Evolutionary conservation across 2,113 vertebrate species (phyloP).

Genomic region (Ranitomeya variabilis): DNA sequence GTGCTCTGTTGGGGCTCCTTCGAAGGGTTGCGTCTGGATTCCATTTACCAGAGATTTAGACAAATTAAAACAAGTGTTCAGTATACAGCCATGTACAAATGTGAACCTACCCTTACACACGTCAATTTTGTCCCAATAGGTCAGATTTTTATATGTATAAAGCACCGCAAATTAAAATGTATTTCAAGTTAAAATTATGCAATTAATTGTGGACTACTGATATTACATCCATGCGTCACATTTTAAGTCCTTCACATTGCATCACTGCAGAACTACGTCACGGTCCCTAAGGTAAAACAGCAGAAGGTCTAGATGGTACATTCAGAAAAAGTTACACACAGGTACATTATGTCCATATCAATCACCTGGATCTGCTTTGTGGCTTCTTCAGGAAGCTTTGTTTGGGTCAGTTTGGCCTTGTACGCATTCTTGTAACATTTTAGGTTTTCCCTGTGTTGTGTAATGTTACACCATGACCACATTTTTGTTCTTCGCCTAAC

Average conservation of each 20-base stretch:
- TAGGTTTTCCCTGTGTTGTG: slow-evolving; percentile 79
- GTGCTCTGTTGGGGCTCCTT: no score
- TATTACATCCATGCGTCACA: background rate
- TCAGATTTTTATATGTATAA: no score
- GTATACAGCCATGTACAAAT: no score
- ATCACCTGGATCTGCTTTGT: slow-evolving; percentile 86
- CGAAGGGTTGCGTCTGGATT: no score
- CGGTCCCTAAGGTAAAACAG: background rate
- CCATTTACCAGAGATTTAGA: no score
- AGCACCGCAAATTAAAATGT: no score
- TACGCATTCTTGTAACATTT: slow-evolving; percentile 82
- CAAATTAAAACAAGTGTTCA: no score
- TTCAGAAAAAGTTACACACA: background rate
- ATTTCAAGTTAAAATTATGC: no score
- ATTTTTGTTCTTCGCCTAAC: slow-evolving; percentile 75
- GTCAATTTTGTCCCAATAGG: no score
- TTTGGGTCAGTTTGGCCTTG: slow-evolving; percentile 83
- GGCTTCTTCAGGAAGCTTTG: slow-evolving; percentile 77
- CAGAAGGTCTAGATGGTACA: background rate
- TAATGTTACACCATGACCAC: slow-evolving; percentile 91
- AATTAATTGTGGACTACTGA: no score
- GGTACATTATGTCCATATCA: background rate
- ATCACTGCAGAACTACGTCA: background rate
- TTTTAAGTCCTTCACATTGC: background rate
- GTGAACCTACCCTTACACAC: no score